These are phyloP conservation scores for Dryadula phaetusa DNA, from an alignment of 2,888 invertebrate species.

Conservation along the genomic window DNA sequence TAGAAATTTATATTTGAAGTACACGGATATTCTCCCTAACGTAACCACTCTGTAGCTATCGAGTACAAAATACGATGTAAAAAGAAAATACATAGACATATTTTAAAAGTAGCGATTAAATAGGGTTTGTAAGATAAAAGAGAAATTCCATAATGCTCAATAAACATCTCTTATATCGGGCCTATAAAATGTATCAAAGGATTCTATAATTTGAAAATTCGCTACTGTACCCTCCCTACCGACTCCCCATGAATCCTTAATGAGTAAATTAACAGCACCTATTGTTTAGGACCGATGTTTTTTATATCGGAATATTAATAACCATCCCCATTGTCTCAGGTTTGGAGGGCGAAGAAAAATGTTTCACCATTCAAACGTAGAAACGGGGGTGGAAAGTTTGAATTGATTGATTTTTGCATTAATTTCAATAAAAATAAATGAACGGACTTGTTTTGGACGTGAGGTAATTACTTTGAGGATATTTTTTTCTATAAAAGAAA, in stretches of 20 bases:
- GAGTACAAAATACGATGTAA: not conserved
- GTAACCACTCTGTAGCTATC: not conserved
- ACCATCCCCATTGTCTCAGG: slow-evolving; percentile 74
- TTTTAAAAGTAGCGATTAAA: slow-evolving; percentile 8
- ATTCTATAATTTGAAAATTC: slow-evolving; percentile 53
- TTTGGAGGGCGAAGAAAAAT: slow-evolving; percentile 61
- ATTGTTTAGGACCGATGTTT: slow-evolving; percentile 78
- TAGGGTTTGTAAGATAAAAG: slow-evolving; percentile 12
- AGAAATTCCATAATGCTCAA: slow-evolving; percentile 30
- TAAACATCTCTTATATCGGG: slow-evolving; percentile 45
- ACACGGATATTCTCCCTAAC: not conserved
- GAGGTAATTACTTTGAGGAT: slow-evolving; percentile 66
- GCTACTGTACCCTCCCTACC: slow-evolving; percentile 51
- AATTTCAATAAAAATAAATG: slow-evolving; percentile 81
- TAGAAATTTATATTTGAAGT: too few species aligned
- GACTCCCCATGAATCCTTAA: slow-evolving; percentile 80
- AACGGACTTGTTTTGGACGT: slow-evolving; percentile 68
- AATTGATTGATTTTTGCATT: slow-evolving; percentile 83
- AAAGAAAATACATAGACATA: not conserved
- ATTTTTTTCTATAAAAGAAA: slow-evolving; percentile 32
- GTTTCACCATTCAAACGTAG: slow-evolving; percentile 55
- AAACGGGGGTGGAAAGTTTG: slow-evolving; percentile 56
- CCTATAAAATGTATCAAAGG: slow-evolving; percentile 54
- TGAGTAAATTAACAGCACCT: slow-evolving; percentile 83
- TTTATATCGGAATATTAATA: slow-evolving; percentile 82